Evolutionary conservation across 1,140 invertebrate genomes (phyloP).

Genomic region (Notospermus geniculatus): DNA sequence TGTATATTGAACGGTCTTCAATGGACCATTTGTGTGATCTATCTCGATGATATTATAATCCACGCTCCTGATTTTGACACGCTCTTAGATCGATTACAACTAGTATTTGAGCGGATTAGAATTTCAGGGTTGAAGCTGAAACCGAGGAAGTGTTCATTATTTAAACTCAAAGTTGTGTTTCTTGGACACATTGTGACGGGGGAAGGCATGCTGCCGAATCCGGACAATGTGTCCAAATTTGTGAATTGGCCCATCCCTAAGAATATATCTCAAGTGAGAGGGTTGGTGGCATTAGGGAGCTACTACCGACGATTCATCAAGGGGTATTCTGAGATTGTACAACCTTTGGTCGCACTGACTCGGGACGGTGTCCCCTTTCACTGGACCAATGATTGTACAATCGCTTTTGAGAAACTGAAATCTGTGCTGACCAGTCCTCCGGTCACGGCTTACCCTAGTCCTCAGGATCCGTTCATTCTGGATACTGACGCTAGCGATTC

Average conservation of each 20-base stretch:
- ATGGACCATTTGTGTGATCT: constrained; percentile 17
- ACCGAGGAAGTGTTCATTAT: constrained; percentile 24
- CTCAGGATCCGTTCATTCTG: constrained; percentile 17
- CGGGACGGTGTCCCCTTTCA: constrained; percentile 19
- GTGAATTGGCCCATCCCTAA: constrained; percentile 17
- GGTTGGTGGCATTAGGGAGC: constrained; percentile 22
- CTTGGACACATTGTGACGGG: constrained; percentile 23
- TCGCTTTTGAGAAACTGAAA: constrained; percentile 22
- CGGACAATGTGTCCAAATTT: constrained; percentile 17
- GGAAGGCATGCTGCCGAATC: constrained; percentile 20
- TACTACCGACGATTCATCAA: constrained; percentile 27
- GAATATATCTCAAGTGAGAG: constrained; percentile 13
- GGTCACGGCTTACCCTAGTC: constrained; percentile 21
- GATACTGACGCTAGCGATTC: constrained; percentile 20
- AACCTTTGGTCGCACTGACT: constrained; percentile 13
- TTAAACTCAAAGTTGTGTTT: constrained; percentile 15
- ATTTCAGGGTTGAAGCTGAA: constrained; percentile 18
- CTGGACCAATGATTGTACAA: constrained; percentile 18
- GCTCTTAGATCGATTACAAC: constrained; percentile 20
- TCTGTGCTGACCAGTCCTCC: constrained; percentile 13
- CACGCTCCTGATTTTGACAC: constrained; percentile 18
- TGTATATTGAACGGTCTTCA: constrained; percentile 11
- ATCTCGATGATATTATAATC: constrained; percentile 25
- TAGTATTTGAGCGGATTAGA: constrained; percentile 19
- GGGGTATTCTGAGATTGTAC: constrained; percentile 18